These are phyloP conservation scores for Pantherophis guttatus DNA, from an alignment of 2,113 vertebrate species.

Conservation along the genomic window DNA sequence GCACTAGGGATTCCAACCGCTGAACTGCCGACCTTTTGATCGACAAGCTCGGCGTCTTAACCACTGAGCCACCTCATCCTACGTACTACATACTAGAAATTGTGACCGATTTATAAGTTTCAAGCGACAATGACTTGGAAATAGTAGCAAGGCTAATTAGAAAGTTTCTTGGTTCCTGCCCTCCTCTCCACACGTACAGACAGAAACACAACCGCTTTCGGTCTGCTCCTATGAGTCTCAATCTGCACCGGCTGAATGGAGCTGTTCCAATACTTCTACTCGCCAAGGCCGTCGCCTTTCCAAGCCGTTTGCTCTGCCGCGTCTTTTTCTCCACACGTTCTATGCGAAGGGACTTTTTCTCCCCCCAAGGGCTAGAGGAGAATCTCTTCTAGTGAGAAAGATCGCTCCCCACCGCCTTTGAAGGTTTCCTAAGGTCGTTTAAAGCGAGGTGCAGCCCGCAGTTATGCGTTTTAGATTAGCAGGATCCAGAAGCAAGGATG, in stretches of 20 bases:
- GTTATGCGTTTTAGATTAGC: not conserved
- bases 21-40: too few species aligned
- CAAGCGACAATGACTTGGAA: not conserved
- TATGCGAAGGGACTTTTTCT: not conserved
- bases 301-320: not conserved
- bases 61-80: too few species aligned
- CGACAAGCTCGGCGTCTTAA: too few species aligned
- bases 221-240: not conserved
- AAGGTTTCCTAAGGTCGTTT: not conserved
- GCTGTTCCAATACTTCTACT: not conserved
- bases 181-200: rapidly evolving
- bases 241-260: not conserved
- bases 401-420: not conserved
- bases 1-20: too few species aligned
- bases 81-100: not conserved
- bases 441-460: not conserved
- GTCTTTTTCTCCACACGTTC: not conserved
- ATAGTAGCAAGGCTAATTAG: slow-evolving; percentile 2
- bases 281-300: not conserved
- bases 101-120: not conserved
- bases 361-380: not conserved
- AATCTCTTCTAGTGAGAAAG: not conserved
- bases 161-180: not conserved
- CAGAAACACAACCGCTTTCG: not conserved
- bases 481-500: not conserved